Evolutionary conservation across 2,113 vertebrate genomes (phyloP), one percentile per base, ranked within the genome.

Genomic region (Apodemus speciosus): DNA sequence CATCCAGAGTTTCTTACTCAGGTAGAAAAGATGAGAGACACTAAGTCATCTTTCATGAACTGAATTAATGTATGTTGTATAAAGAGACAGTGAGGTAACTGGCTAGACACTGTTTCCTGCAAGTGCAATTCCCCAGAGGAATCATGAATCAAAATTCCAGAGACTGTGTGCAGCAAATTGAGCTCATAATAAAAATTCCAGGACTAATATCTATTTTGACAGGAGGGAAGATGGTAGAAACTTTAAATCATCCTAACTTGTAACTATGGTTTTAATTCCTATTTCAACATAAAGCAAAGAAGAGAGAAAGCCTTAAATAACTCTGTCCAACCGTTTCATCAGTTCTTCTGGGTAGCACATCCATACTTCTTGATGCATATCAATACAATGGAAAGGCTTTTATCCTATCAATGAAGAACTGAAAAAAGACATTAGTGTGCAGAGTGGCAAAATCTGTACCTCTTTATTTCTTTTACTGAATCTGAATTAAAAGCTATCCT

Each of bases 91-190:
- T 97, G 86, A 96, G 83, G 94, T 97, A 96, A 97, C 94, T 89
- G 95, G 89, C 95, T 96, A 97, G 94, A 93, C 96, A 95, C 27
- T 27, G 40, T 92, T 97, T 97, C 96, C 96, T 97, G 95, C 71
- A 96, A 96, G 95, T 84, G 58, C 68, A 91, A 94, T 93, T 85
- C 92, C 93, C 90, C 56, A 87, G 91, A 85, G 72, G 96, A 94
- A 95, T 89, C 90, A 94, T 96, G 96, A 97, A 97, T 96, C 92
- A 96, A 95, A 97, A 93, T 96, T 96, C 84, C 84, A 95, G 64
- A 96, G 95, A 68, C n/a, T 89, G 32, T 77, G 35, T 58, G 16
- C 18, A 94, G 91, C 69, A 96, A 95, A 94, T 88, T 89, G 60
- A 96, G 6, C 53, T 49, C 73, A 91, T 80, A 89, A 92, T 96